These are phyloP conservation scores for Paramuricea clavata DNA, from an alignment of 92 coral and sea anemone species.

Conservation along the genomic window DNA sequence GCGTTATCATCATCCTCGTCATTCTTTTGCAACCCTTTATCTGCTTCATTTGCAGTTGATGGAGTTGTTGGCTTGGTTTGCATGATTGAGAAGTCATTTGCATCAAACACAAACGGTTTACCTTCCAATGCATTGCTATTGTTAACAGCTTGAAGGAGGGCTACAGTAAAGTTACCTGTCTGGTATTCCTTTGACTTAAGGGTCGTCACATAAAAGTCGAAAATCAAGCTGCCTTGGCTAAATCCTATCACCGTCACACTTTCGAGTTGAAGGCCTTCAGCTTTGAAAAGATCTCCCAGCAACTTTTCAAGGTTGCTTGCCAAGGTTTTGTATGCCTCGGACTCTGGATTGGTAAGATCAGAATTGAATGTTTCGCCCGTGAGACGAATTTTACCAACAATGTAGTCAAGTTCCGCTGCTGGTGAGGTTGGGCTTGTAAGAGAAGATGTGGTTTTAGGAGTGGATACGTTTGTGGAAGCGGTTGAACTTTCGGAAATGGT, in stretches of 20 bases:
- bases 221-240: neutral
- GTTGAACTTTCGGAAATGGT: neutral
- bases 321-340: neutral
- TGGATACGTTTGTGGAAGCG: neutral
- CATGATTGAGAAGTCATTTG: neutral
- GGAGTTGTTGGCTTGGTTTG: neutral
- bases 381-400: slow-evolving; percentile 12
- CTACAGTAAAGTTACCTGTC: neutral
- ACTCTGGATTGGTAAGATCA: neutral
- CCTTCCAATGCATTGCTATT: neutral
- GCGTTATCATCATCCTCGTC: slow-evolving; percentile 24
- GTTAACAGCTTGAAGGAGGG: neutral
- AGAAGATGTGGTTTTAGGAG: neutral
- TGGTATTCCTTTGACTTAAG: neutral
- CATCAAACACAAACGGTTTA: neutral
- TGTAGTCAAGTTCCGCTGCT: neutral
- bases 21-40: slow-evolving; percentile 34
- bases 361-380: neutral
- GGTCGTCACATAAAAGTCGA: neutral
- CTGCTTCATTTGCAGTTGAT: slow-evolving; percentile 9
- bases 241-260: slow-evolving; percentile 5
- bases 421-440: neutral
- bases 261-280: neutral
- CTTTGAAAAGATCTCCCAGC: neutral
- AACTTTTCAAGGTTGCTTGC: neutral